phyloP scores from a whole-genome alignment of 2,888 invertebrate species.

The Aleiodes alternator region DNA sequence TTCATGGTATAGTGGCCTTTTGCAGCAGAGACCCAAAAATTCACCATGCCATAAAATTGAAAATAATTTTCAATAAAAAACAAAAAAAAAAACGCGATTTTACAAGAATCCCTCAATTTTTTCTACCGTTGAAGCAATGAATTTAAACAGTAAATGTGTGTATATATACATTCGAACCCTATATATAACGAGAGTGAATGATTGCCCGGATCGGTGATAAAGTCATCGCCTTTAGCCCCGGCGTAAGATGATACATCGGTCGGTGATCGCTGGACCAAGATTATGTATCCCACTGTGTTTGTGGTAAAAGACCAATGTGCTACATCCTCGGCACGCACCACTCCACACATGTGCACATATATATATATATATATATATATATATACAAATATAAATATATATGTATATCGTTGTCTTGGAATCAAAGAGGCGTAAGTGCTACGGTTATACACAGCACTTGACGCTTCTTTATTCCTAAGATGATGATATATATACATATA shows the following conservation, averaged over 20 bases:
- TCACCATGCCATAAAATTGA: too few relatives aligned
- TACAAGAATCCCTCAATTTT: not conserved
- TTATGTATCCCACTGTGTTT: slow-evolving; percentile 51
- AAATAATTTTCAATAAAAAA: too few relatives aligned
- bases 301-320: slow-evolving; percentile 42
- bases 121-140: not conserved
- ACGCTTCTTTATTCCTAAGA: slow-evolving; percentile 47
- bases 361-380: not conserved
- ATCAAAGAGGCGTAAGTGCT: too few relatives aligned
- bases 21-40: too few relatives aligned
- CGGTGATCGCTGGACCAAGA: slow-evolving; percentile 71
- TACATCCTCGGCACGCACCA: slow-evolving; percentile 49
- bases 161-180: not conserved
- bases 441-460: too few relatives aligned
- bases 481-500: not conserved
- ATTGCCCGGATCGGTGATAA: slow-evolving; percentile 74
- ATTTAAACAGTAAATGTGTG: slow-evolving; percentile 16
- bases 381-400: too few relatives aligned
- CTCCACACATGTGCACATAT: slow-evolving; percentile 18
- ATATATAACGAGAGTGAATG: slow-evolving; percentile 62
- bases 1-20: too few relatives aligned
- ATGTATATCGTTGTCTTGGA: too few relatives aligned
- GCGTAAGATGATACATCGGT: slow-evolving; percentile 75
- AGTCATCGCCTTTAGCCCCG: slow-evolving; percentile 74
- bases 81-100: too few relatives aligned